Conservation (phyloP, 2,113 vertebrate genomes). For the Kryptolebias marmoratus region DNA sequence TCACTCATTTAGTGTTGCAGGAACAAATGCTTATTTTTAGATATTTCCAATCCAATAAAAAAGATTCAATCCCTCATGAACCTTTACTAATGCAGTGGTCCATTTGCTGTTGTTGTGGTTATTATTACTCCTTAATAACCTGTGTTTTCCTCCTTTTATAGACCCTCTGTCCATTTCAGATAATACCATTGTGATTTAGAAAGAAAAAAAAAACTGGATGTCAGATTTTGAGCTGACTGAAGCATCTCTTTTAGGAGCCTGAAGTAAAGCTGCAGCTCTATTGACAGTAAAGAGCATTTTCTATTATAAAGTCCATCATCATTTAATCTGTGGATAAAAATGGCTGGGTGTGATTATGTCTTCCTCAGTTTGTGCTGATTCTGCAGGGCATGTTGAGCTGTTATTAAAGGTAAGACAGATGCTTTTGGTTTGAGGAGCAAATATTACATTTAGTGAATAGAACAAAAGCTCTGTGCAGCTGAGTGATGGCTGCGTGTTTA, state of each 20-base stretch:
- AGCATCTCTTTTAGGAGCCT: slow-evolving; percentile 57
- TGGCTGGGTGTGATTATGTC: slow-evolving; percentile 66
- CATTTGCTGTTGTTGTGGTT: slow-evolving; percentile 48
- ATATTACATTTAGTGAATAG: slow-evolving; percentile 14
- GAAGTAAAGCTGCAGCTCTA: slow-evolving; percentile 57
- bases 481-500: slow-evolving; percentile 49
- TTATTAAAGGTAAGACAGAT: slow-evolving; percentile 50
- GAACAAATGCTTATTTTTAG: slow-evolving; percentile 67
- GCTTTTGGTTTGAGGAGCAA: slow-evolving; percentile 49
- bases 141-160: slow-evolving; percentile 26
- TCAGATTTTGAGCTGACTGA: slow-evolving; percentile 53
- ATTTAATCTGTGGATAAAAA: slow-evolving; percentile 76
- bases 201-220: slow-evolving; percentile 47
- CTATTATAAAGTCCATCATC: slow-evolving; percentile 66
- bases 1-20: slow-evolving; percentile 68
- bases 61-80: slow-evolving; percentile 49
- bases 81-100: slow-evolving; percentile 54
- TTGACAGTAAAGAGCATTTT: slow-evolving; percentile 62
- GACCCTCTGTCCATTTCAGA: slow-evolving; percentile 42
- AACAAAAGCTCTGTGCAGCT: slow-evolving; percentile 16
- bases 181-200: slow-evolving; percentile 48
- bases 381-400: slow-evolving; percentile 30
- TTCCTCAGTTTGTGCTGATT: slow-evolving; percentile 62
- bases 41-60: slow-evolving; percentile 61
- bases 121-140: slow-evolving; percentile 66